phyloP scores from a whole-genome alignment of 2,888 invertebrate genomes.

The Ornithoptera alexandrae region DNA sequence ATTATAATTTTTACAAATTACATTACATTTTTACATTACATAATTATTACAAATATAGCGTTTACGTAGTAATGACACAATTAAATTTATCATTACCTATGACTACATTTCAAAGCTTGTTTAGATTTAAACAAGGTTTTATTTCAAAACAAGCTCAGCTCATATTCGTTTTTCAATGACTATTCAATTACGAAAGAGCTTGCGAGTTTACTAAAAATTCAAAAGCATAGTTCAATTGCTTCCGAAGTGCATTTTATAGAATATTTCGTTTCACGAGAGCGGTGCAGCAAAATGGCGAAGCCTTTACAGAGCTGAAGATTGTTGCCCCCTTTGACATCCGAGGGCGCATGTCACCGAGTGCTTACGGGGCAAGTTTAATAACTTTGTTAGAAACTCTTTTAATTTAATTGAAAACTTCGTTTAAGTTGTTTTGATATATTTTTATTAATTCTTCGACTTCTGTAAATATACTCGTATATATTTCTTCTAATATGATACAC shows the following conservation, averaged over 20 bases:
- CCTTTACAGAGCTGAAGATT: conserved; percentile 13
- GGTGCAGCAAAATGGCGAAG: conserved; percentile 19
- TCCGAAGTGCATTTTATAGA: conserved; percentile 26
- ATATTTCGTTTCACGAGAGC: conserved; percentile 28
- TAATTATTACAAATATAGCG: too few relatives aligned
- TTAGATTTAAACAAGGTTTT: not conserved
- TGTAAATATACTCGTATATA: too few relatives aligned
- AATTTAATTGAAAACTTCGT: not conserved
- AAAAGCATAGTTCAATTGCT: conserved; percentile 28
- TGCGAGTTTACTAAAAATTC: conserved; percentile 21
- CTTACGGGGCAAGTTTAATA: not conserved
- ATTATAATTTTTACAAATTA: too few relatives aligned
- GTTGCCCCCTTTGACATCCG: conserved; percentile 19
- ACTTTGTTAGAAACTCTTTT: not conserved
- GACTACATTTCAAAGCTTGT: not conserved
- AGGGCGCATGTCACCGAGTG: conserved; percentile 9
- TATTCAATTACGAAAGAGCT: conserved; percentile 19
- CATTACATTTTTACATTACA: too few relatives aligned
- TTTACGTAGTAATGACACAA: too few relatives aligned
- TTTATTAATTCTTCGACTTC: too few relatives aligned
- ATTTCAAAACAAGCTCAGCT: not conserved
- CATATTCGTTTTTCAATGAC: conserved; percentile 4
- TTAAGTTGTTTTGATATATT: not conserved
- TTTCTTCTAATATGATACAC: too few relatives aligned
- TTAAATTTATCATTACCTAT: too few relatives aligned